Evolutionary conservation across 2,888 invertebrate genomes (phyloP).

Genomic region (Melinaea menophilus): DNA sequence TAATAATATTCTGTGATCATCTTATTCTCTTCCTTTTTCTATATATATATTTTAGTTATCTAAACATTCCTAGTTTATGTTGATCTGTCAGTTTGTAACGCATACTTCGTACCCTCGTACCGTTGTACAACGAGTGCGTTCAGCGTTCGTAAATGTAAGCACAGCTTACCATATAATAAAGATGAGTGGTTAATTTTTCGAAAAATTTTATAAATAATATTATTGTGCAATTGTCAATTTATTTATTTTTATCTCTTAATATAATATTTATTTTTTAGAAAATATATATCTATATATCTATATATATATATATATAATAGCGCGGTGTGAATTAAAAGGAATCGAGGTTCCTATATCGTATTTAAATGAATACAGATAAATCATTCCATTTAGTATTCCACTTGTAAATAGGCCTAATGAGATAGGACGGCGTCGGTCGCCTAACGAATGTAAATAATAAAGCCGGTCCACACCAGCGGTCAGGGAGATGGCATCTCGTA

Average conservation of each 20-base stretch:
- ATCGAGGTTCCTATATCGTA: conserved; percentile 70
- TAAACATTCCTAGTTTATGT: conserved; percentile 69
- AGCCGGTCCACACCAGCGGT: conserved; percentile 48
- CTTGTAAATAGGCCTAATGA: conserved; percentile 76
- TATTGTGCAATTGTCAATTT: conserved; percentile 72
- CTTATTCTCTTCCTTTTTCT: conserved; percentile 58
- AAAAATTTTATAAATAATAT: conserved; percentile 63
- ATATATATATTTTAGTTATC: conserved; percentile 62
- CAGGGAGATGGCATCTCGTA: conserved; percentile 77
- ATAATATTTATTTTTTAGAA: conserved; percentile 74
- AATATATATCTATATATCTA: conserved; percentile 50
- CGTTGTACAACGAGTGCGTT: conserved; percentile 52
- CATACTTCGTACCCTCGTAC: conserved; percentile 48
- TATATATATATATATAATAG: conserved; percentile 43
- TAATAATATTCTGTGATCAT: conserved; percentile 67
- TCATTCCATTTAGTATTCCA: conserved; percentile 75
- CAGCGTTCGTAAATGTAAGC: conserved; percentile 50
- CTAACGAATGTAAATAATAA: no score
- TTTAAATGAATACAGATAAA: conserved; percentile 58
- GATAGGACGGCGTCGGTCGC: no score
- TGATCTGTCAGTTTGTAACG: conserved; percentile 45
- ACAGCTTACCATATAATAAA: conserved; percentile 56
- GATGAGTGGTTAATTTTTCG: conserved; percentile 57
- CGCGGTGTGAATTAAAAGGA: conserved; percentile 56
- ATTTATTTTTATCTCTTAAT: conserved; percentile 73